phyloP scores from a whole-genome alignment of 1,140 invertebrate genomes.

The Lordiphosa mommai region DNA sequence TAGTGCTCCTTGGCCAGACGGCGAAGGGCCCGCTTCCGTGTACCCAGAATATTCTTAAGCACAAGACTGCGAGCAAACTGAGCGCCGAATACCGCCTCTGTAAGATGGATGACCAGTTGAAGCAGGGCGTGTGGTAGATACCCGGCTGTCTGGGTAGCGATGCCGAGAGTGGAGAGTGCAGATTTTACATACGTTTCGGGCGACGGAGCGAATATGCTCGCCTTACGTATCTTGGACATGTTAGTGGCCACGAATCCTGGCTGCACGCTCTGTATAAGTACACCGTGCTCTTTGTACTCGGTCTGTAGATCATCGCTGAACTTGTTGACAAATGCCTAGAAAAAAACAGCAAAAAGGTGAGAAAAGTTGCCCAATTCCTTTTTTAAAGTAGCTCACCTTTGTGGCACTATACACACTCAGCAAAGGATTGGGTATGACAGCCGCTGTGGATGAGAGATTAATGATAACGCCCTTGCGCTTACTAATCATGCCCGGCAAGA shows the following conservation, averaged over 20 bases:
- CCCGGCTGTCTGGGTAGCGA: constrained; percentile 87
- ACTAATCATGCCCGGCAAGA: constrained; percentile 94
- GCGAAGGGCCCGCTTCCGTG: constrained; percentile 60
- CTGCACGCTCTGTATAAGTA: constrained; percentile 90
- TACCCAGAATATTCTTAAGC: constrained; percentile 56
- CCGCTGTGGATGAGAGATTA: constrained; percentile 94
- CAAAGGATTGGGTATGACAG: constrained; percentile 89
- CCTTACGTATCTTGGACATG: constrained; percentile 91
- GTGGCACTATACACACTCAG: constrained; percentile 93
- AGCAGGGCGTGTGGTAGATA: constrained; percentile 88
- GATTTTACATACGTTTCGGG: constrained; percentile 88
- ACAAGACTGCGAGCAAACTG: constrained; percentile 61
- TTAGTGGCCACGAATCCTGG: constrained; percentile 96
- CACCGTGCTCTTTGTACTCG: constrained; percentile 89
- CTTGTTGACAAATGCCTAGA: constrained; percentile 90
- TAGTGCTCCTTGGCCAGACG: constrained; percentile 62
- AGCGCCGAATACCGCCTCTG: constrained; percentile 53
- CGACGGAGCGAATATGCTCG: constrained; percentile 90
- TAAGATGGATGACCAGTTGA: constrained; percentile 79
- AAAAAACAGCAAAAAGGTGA: background rate
- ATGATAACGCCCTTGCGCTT: constrained; percentile 92
- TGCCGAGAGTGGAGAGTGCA: constrained; percentile 88
- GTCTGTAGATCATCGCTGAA: constrained; percentile 89
- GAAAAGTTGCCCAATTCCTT: background rate
- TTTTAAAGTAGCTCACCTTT: constrained; percentile 83